Base-by-base conservation (phyloP, 2,888 invertebrate genomes). In the Limenitis camilla region DNA sequence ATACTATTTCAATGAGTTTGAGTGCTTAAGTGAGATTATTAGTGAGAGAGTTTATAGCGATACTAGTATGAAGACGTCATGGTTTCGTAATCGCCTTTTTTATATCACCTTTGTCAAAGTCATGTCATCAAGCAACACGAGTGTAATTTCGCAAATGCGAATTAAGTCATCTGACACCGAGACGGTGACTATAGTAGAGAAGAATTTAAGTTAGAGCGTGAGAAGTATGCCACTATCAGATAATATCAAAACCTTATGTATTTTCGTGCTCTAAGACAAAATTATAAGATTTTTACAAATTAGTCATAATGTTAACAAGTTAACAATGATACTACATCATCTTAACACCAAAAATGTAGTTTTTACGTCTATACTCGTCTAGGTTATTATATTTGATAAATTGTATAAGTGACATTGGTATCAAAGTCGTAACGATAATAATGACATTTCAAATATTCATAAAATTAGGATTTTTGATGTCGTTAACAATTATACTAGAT, bases 181-280 rank as follows among this genome's bases (percentile, higher is more conserved):
- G 55, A 56, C 52, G 57, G 49, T 61, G 58, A 58, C 55, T 59
- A 53, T 31, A 43, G 53, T 46, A 45, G 48, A 35, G 32, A 61
- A 61, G 62, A 55, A 61, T 62, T 61, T 60, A 49, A 55, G 54
- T 52, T 56, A 51, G 53, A 60, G 58, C 65, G 65, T 65, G 65
- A 62, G 65, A 64, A 64, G 55, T 58, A 59, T 60, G 63, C 57
- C 62, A 55, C 53, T 57, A 56, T 56, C 53, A 57, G 63, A 64
- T 64, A 28, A 48, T 61, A 64, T 65, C 64, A 42, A 38, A 35
- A 29, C 46, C 50, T 59, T 61, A 60, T 56, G 54, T 59, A 49
- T 56, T 56, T 56, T 58, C 58, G 60, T 61, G 56, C 54, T 55
- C 50, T 45, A 35, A 41, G 52, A 53, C 49, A 58, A 58, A 52